Conservation (phyloP, 2,113 vertebrate species). For the Pachypanchax playfairii region DNA sequence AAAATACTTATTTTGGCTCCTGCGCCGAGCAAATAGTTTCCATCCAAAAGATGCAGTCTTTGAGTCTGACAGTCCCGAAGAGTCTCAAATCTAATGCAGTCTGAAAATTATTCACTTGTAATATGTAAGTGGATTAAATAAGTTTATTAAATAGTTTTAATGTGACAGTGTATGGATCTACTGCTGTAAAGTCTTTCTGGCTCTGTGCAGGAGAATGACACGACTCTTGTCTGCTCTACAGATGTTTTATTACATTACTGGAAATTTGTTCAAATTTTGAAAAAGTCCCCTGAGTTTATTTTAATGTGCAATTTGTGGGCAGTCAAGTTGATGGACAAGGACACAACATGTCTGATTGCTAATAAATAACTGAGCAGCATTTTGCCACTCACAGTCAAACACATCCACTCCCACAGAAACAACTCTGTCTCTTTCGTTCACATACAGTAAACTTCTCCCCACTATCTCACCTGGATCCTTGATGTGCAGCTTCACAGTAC, state of each 20-base stretch:
- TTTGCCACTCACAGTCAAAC: background rate
- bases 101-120: background rate
- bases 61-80: background rate
- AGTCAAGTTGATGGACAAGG: conserved; percentile 48
- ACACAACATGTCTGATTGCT: conserved; percentile 29
- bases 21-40: background rate
- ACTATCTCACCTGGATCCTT: conserved; percentile 29
- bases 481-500: conserved; percentile 16
- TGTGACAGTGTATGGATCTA: background rate
- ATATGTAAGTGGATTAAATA: too few species aligned
- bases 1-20: background rate
- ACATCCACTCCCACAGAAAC: background rate
- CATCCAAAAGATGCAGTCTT: background rate
- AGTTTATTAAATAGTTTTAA: background rate
- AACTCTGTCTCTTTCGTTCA: background rate
- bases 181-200: background rate
- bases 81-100: background rate
- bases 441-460: background rate
- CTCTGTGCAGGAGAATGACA: too few species aligned
- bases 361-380: conserved; percentile 39
- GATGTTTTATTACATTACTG: conserved; percentile 7
- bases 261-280: conserved; percentile 31
- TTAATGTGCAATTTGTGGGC: conserved; percentile 44
- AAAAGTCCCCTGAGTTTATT: conserved; percentile 22
- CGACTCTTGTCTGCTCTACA: background rate